Evolutionary conservation across 2,888 invertebrate species (phyloP).

Genomic region (Plagiodera versicolora): DNA sequence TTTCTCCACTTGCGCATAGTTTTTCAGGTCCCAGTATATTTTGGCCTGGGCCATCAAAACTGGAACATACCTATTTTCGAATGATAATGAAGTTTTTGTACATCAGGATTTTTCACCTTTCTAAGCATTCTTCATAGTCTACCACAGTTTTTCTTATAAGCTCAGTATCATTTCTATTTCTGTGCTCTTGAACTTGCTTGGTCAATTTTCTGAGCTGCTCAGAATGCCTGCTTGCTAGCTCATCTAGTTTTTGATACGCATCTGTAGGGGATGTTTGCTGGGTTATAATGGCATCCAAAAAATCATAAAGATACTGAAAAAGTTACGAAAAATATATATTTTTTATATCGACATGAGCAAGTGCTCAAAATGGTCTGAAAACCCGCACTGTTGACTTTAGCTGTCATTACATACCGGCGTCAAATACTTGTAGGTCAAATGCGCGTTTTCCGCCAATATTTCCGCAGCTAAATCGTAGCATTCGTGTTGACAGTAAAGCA

Average conservation of each 20-base stretch:
- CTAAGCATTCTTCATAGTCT: constrained; percentile 54
- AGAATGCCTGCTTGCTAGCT: constrained; percentile 87
- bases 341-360: background rate
- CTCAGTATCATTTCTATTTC: constrained; percentile 81
- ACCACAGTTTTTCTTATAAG: constrained; percentile 82
- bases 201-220: constrained; percentile 88
- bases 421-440: constrained; percentile 92
- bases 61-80: constrained; percentile 75
- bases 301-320: constrained; percentile 89
- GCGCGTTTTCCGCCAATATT: constrained; percentile 95
- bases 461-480: constrained; percentile 98
- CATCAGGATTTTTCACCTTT: constrained; percentile 28
- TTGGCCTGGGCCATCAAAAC: constrained; percentile 99
- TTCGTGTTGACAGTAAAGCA: constrained; percentile 96
- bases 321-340: constrained; percentile 32
- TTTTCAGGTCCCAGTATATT: constrained; percentile 97
- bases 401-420: constrained; percentile 72
- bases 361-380: no score
- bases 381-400: no score
- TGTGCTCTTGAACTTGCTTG: constrained; percentile 91
- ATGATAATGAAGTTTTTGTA: background rate
- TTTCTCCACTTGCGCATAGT: constrained; percentile 94
- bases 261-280: constrained; percentile 96
- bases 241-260: constrained; percentile 94
- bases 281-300: constrained; percentile 94